phyloP scores from a whole-genome alignment of 1,140 invertebrate species.

The Metaphire vulgaris region DNA sequence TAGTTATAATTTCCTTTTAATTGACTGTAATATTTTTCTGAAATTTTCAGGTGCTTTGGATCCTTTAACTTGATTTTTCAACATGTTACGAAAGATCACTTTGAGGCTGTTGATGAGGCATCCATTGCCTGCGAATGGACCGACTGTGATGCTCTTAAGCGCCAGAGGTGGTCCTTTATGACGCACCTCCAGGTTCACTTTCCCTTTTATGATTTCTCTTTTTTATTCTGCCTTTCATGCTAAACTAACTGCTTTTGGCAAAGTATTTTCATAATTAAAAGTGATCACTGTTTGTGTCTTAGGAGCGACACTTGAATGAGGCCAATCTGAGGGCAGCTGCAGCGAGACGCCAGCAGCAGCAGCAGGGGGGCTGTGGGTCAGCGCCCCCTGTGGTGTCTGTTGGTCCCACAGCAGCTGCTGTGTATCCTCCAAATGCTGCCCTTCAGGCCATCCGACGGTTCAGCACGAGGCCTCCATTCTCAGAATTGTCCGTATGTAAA shows the following conservation, averaged over 20 bases:
- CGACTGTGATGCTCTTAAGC: slow-evolving; percentile 38
- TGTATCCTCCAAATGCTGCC: slow-evolving; percentile 49
- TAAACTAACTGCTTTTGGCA: too few relatives aligned
- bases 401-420: slow-evolving; percentile 29
- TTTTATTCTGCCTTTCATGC: too few relatives aligned
- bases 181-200: slow-evolving; percentile 51
- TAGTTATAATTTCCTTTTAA: too few relatives aligned
- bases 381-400: slow-evolving; percentile 28
- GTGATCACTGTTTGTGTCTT: too few relatives aligned
- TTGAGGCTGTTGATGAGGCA: background rate
- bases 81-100: background rate
- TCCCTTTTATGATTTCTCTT: too few relatives aligned
- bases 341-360: slow-evolving; percentile 35
- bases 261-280: too few relatives aligned
- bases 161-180: slow-evolving; percentile 49
- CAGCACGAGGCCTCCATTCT: slow-evolving; percentile 40
- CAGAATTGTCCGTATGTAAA: slow-evolving; percentile 45
- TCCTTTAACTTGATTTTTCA: background rate
- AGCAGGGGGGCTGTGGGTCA: slow-evolving; percentile 29
- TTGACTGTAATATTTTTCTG: too few relatives aligned
- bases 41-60: background rate
- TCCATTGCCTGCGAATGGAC: slow-evolving; percentile 5
- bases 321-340: slow-evolving; percentile 38
- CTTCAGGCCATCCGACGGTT: slow-evolving; percentile 47
- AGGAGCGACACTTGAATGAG: slow-evolving; percentile 49